Conservation (phyloP, 2,113 vertebrate species). For the Genyomyrus donnyi region DNA sequence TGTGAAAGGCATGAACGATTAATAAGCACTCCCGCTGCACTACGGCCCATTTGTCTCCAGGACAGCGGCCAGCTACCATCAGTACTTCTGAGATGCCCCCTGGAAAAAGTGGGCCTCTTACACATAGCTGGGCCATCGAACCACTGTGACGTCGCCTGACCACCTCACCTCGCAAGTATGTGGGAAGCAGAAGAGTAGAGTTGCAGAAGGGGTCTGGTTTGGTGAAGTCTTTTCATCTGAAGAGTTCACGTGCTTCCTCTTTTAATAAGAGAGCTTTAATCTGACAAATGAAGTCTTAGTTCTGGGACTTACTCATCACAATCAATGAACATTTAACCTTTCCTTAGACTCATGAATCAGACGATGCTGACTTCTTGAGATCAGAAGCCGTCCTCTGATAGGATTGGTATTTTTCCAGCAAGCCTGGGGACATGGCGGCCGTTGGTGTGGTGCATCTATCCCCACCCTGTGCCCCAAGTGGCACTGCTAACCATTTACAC, state of each 20-base stretch:
- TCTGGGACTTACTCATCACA: constrained; percentile 5
- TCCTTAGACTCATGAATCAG: neutral
- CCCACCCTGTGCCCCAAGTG: neutral
- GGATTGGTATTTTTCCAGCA: neutral
- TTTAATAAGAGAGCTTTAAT: neutral
- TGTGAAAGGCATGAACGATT: no score
- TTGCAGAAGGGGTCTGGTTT: neutral
- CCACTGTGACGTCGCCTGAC: neutral
- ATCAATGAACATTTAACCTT: neutral
- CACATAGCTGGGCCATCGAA: neutral
- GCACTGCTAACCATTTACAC: neutral
- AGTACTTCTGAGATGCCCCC: neutral
- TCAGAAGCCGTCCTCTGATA: neutral
- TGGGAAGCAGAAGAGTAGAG: neutral
- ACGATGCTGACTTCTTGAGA: neutral
- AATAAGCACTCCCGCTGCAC: neutral
- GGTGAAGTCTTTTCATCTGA: neutral
- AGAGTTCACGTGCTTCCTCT: neutral
- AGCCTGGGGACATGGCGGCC: neutral
- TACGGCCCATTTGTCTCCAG: neutral
- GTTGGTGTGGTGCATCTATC: neutral
- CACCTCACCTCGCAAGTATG: neutral
- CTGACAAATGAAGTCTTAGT: neutral
- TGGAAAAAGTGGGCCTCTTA: neutral
- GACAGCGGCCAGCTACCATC: no score